Evolutionary conservation across 2,113 vertebrate species (phyloP).

Genomic region (Cynopterus brachyotis): DNA sequence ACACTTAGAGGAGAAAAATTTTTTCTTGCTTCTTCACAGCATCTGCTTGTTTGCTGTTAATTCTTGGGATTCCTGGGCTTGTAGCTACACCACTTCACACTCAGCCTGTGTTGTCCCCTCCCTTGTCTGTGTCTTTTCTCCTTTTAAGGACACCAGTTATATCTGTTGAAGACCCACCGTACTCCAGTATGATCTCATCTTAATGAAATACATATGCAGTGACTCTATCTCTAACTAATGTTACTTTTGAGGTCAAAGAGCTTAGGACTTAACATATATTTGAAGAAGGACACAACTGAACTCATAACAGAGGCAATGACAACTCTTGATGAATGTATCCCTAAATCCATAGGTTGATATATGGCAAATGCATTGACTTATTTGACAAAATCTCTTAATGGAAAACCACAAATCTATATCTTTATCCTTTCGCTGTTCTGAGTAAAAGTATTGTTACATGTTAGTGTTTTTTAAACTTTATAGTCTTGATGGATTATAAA

Average conservation of each 20-base stretch:
- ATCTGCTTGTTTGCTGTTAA: neutral
- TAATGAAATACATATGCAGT: neutral
- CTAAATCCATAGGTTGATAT: neutral
- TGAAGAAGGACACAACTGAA: neutral
- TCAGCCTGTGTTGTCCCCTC: no score
- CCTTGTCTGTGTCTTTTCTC: neutral
- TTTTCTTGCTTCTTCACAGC: neutral
- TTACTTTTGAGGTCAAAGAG: neutral
- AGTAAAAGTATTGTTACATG: neutral
- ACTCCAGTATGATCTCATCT: neutral
- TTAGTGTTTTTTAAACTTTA: neutral
- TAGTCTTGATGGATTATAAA: neutral
- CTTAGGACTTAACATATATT: neutral
- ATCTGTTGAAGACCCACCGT: no score
- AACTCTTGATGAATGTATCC: neutral
- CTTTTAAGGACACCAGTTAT: neutral
- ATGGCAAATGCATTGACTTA: neutral
- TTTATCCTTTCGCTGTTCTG: neutral
- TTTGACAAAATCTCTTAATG: neutral
- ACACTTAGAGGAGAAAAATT: no score
- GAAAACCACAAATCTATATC: neutral
- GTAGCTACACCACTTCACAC: neutral
- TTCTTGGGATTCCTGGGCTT: neutral
- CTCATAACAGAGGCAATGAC: neutral
- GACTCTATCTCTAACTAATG: neutral